A percentile compares a stretch with the other conserved stretches of the same genome.
These are phyloP conservation scores for Denticeps clupeoides DNA, from an alignment of 2,797 vertebrate species.

Conservation along the genomic window DNA sequence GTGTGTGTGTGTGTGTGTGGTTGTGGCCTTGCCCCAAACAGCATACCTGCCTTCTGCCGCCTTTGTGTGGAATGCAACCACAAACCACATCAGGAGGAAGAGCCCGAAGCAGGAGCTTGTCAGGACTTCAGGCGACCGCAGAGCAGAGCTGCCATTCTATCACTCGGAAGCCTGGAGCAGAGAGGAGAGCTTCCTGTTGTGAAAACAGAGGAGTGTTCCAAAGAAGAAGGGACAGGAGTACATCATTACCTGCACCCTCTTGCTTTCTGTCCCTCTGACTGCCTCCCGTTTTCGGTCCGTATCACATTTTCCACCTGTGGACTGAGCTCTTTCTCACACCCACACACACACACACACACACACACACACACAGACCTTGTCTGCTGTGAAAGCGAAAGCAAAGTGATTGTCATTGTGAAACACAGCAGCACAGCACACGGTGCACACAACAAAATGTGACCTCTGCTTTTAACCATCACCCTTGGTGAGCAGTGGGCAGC, in stretches of 20 bases:
- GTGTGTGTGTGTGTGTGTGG: not conserved
- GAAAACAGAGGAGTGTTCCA: not conserved
- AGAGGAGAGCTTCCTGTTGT: not conserved
- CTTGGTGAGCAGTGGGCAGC: too few relatives aligned
- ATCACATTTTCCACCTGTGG: not conserved
- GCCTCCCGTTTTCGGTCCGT: not conserved
- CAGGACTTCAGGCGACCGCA: not conserved
- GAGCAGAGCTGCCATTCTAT: not conserved
- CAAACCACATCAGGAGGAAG: constrained; percentile 17
- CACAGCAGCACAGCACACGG: too few relatives aligned
- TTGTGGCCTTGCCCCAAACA: not conserved
- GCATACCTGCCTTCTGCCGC: not conserved
- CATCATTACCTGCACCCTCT: not conserved
- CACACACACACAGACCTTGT: too few relatives aligned
- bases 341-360: too few relatives aligned
- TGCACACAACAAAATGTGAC: too few relatives aligned
- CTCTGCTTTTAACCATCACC: too few relatives aligned
- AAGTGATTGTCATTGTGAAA: too few relatives aligned
- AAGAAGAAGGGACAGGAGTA: not conserved
- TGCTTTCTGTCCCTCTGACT: not conserved
- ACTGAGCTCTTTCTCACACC: not conserved
- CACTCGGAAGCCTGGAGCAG: not conserved
- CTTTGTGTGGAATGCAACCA: constrained; percentile 5
- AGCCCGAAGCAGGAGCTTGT: not conserved
- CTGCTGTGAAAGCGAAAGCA: too few relatives aligned